Percentiles rank a stretch among this genome's conserved stretches.
These are phyloP conservation scores for Agrochola lota DNA, from an alignment of 2,888 invertebrate species.

Conservation along the genomic window DNA sequence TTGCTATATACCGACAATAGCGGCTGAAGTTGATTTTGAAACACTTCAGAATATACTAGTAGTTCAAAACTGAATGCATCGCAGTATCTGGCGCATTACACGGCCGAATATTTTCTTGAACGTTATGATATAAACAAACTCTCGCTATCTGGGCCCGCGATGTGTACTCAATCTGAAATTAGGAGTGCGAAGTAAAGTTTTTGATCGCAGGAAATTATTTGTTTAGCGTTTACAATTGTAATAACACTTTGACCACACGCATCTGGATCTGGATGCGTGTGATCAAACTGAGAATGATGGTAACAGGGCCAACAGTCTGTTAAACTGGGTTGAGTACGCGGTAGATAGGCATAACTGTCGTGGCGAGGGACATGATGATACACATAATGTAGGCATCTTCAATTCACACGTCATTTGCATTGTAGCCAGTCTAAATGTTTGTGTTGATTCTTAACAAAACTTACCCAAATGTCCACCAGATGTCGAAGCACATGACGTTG, in stretches of 20 bases:
- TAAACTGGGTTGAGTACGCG: slow-evolving; percentile 10
- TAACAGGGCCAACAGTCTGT: slow-evolving; percentile 15
- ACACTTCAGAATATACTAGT: slow-evolving; percentile 42
- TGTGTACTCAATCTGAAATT: slow-evolving; percentile 43
- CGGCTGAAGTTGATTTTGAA: slow-evolving; percentile 50
- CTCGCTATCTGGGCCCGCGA: slow-evolving; percentile 43
- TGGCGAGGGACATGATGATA: slow-evolving; percentile 38
- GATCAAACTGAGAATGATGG: slow-evolving; percentile 16
- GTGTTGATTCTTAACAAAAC: slow-evolving; percentile 77
- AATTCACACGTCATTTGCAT: slow-evolving; percentile 68
- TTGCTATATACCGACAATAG: background rate
- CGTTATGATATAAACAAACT: slow-evolving; percentile 62
- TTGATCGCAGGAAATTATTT: slow-evolving; percentile 44
- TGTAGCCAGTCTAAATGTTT: slow-evolving; percentile 65
- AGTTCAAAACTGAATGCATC: slow-evolving; percentile 47
- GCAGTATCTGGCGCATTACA: slow-evolving; percentile 60
- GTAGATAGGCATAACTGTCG: slow-evolving; percentile 39
- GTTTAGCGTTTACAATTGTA: slow-evolving; percentile 40
- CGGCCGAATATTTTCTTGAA: slow-evolving; percentile 61
- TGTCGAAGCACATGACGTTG: slow-evolving; percentile 95
- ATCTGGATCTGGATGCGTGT: slow-evolving; percentile 30
- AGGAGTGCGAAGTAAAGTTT: slow-evolving; percentile 31
- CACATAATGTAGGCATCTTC: slow-evolving; percentile 43
- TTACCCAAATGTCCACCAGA: slow-evolving; percentile 95
- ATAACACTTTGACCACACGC: slow-evolving; percentile 31